Base-by-base conservation (phyloP, 2,888 invertebrate genomes). In the Drosophila birchii region DNA sequence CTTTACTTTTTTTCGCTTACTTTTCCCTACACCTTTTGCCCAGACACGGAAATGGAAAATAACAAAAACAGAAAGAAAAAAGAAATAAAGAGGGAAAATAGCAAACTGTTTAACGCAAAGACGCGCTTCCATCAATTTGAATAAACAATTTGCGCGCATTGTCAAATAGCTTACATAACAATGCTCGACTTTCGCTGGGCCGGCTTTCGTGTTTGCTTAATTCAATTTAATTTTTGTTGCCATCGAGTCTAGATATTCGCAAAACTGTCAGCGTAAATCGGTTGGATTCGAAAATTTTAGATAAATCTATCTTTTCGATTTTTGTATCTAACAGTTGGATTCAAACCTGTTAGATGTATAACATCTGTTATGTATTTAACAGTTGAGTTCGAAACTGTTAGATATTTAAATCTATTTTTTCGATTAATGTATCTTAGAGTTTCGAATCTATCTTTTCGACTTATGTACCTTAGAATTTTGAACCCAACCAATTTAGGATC, bases 111-210 rank as follows among this genome's bases (percentile, higher is more conserved):
- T 76, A 74, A 85, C 66, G 63, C 47, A 60, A 61, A 47, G 62
- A 49, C 59, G 60, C 59, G 59, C 72, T 45, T 54, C 78, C 62
- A 74, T 80, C 66, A 58, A 86, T 88, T 88, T 86, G 76, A 84
- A 88, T 85, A 86, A 88, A 76, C 79, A 79, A 79, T 86, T 88
- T 74, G 75, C 61, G 57, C 71, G 86, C 43, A 49, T 74, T 54
- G 68, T 76, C 69, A 69, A 85, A 58, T 53, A 57, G 72, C 67
- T 83, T 82, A 78, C 71, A 78, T 78, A 88, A 79, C 59, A 49
- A 34, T 55, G 47, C 56, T 36, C 29, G 58, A 47, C 62, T 78
- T 74, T 59, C 47, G 51, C 45, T 41, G 26, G 2, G 26, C 59
- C 59, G 11, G 47, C 18, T 43, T 56, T 74, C 41, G 57, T 54